A percentile compares a stretch with the other conserved stretches of the same genome.
phyloP scores from a whole-genome alignment of 2,888 invertebrate species.

The Andrena camellia region DNA sequence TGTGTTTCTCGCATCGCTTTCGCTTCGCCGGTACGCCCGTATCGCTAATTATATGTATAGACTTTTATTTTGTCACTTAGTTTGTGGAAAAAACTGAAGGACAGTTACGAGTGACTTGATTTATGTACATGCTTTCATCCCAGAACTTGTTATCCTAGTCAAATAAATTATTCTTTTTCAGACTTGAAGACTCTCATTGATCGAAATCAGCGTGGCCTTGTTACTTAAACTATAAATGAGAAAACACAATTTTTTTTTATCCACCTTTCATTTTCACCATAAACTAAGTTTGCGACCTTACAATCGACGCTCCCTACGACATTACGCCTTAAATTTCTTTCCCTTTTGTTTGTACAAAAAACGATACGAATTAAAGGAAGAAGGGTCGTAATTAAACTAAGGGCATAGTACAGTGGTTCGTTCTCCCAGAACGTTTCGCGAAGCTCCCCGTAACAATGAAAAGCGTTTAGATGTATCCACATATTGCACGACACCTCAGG shows the following conservation, averaged over 20 bases:
- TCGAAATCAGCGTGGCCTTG: conserved; percentile 38
- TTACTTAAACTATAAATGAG: conserved; percentile 45
- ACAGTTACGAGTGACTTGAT: conserved; percentile 51
- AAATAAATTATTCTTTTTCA: conserved; percentile 66
- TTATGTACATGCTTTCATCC: conserved; percentile 68
- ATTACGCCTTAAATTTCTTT: conserved; percentile 70
- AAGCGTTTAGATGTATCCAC: conserved; percentile 49
- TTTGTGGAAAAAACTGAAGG: conserved; percentile 72
- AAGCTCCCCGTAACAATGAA: conserved; percentile 47
- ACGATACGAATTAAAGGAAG: conserved; percentile 51
- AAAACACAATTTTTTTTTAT: conserved; percentile 47
- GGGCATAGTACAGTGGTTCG: conserved; percentile 55
- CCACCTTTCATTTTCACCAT: conserved; percentile 70
- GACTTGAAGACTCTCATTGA: conserved; percentile 58
- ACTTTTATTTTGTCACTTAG: conserved; percentile 69
- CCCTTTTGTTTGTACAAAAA: conserved; percentile 70
- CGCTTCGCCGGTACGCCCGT: conserved; percentile 69
- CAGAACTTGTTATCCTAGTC: conserved; percentile 63
- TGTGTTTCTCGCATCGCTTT: conserved; percentile 72
- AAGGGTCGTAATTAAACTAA: conserved; percentile 56
- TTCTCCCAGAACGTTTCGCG: conserved; percentile 23
- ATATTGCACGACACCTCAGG: conserved; percentile 64
- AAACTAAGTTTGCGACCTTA: conserved; percentile 71
- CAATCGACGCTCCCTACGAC: conserved; percentile 72
- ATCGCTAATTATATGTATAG: conserved; percentile 71